Evolutionary conservation across 2,113 vertebrate species (phyloP).

Genomic region (Lethenteron camtschaticum): DNA sequence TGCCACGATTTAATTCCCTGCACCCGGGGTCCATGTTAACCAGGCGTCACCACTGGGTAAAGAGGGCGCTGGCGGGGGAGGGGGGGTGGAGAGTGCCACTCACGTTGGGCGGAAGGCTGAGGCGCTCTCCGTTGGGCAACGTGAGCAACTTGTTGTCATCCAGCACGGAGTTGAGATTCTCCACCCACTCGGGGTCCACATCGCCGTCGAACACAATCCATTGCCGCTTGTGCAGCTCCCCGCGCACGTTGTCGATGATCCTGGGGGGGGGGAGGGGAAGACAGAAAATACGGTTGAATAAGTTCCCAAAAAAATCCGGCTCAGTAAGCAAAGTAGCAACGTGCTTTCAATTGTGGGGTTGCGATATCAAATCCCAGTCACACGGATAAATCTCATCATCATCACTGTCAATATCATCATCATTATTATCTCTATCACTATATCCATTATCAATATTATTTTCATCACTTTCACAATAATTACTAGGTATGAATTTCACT

Average conservation of each 20-base stretch:
- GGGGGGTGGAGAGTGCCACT: conserved; percentile 7
- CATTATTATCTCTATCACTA: neutral
- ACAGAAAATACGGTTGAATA: neutral
- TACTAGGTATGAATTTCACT: too few relatives aligned
- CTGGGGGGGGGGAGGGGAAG: neutral
- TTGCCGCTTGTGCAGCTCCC: conserved; percentile 26
- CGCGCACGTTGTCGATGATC: conserved; percentile 3
- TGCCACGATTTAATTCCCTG: too few relatives aligned
- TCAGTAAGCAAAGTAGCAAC: neutral
- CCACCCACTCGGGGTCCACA: conserved; percentile 40
- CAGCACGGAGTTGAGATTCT: conserved; percentile 40
- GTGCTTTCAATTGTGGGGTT: neutral
- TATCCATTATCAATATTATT: neutral
- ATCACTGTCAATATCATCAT: neutral
- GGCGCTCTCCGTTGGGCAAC: conserved; percentile 33
- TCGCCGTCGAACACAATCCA: conserved; percentile 38
- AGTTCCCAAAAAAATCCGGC: neutral
- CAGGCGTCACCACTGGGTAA: too few relatives aligned
- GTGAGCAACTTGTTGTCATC: conserved; percentile 42
- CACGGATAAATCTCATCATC: neutral
- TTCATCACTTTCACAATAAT: too few relatives aligned
- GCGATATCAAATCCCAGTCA: neutral
- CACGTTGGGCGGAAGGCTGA: conserved; percentile 34
- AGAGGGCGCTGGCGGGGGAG: too few relatives aligned
- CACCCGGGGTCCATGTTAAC: too few relatives aligned